Conservation (phyloP, 2,113 vertebrate species). For the Anseranas semipalmata region DNA sequence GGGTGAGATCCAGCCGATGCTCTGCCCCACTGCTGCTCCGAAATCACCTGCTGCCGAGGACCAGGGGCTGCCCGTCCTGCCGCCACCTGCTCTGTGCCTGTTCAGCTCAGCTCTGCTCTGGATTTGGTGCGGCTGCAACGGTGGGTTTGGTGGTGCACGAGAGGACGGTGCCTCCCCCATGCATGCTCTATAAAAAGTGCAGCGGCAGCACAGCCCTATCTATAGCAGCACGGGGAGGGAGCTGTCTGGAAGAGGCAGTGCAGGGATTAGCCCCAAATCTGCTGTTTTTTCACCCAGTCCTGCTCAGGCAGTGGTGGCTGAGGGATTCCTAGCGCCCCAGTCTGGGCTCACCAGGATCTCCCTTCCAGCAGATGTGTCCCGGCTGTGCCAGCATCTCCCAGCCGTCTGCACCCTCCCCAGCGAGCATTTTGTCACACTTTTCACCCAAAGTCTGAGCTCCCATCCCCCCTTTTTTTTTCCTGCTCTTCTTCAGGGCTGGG, state of each 20-base stretch:
- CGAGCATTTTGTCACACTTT: not conserved
- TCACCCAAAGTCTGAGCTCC: not conserved
- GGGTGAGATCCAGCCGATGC: not conserved
- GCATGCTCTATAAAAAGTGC: slow-evolving; percentile 42
- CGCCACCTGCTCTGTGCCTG: not conserved
- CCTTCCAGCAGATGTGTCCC: not conserved
- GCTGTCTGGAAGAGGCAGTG: slow-evolving; percentile 7
- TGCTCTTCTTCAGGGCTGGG: not conserved
- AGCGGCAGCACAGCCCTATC: not conserved
- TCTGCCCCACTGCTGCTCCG: not conserved
- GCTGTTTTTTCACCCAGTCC: not conserved
- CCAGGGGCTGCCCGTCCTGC: not conserved
- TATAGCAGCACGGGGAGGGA: slow-evolving; percentile 29
- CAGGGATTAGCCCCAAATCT: not conserved
- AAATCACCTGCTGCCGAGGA: not conserved
- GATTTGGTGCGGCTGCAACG: fast-evolving
- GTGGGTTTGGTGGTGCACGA: not conserved
- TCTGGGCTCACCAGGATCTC: not conserved
- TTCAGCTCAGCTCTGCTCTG: not conserved
- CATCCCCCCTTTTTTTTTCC: not conserved
- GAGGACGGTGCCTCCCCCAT: not conserved
- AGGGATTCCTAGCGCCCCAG: not conserved
- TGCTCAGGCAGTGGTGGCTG: not conserved
- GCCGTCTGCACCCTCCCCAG: not conserved
- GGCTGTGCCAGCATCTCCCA: not conserved